Evolutionary conservation across 2,113 vertebrate species (phyloP).

Genomic region (Corythornis vintsioides): DNA sequence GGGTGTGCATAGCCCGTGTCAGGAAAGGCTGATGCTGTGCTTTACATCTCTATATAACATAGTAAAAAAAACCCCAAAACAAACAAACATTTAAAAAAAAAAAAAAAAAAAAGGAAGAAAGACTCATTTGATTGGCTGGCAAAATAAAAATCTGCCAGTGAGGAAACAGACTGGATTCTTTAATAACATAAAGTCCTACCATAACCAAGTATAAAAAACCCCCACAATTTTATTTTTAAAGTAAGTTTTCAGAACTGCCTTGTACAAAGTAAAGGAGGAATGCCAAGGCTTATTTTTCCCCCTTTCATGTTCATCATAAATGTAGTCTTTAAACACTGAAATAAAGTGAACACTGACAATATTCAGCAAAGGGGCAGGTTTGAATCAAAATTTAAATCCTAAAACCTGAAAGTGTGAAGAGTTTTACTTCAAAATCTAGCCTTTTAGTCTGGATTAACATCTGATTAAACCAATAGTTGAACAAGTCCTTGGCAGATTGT

Average conservation of each 20-base stretch:
- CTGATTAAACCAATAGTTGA: constrained; percentile 6
- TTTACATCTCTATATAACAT: background rate
- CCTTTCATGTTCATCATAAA: background rate
- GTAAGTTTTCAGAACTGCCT: background rate
- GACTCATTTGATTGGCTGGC: background rate
- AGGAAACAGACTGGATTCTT: background rate
- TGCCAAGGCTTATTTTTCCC: background rate
- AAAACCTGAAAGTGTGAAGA: background rate
- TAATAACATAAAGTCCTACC: background rate
- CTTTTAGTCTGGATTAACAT: constrained; percentile 1
- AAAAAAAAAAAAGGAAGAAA: background rate
- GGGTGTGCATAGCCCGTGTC: background rate
- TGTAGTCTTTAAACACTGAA: background rate
- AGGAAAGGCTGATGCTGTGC: background rate
- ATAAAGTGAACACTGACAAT: background rate
- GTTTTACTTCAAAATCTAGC: background rate
- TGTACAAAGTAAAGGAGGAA: background rate
- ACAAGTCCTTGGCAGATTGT: background rate
- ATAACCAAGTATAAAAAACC: background rate
- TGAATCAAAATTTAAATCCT: background rate
- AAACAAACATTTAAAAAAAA: background rate
- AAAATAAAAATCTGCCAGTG: background rate
- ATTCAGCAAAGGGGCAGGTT: background rate
- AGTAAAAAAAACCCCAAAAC: too few species aligned
- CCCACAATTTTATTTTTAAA: background rate